Evolutionary conservation across 2,888 invertebrate species (phyloP), one percentile per base, ranked within the genome.

Genomic region (Mesoligia furuncula): DNA sequence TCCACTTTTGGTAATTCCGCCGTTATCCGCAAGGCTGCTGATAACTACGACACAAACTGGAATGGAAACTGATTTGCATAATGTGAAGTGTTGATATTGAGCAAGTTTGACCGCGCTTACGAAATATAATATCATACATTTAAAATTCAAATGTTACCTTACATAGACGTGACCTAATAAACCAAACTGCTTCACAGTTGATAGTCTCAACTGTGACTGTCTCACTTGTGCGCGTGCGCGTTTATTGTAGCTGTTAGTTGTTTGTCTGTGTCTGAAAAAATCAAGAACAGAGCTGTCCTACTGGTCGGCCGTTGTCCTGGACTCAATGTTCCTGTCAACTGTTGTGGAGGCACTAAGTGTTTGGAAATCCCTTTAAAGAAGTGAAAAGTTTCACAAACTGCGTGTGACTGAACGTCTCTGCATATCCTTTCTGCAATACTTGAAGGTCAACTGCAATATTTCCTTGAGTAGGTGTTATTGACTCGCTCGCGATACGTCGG

Each of bases 51-150:
- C 73, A 73, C 39, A 54, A 70, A 67, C 82, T 66, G 51, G 68
- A 84, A 77, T 71, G 75, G 79, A 68, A 59, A 74, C 76, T 62
- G 36, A 85, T 88, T 88, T 79, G 80, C 88, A 87, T 88, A 88
- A 85, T 84, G 70, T 83, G 39, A 68, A 85, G 71, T 76, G 68
- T 62, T 62, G 61, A 54, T 74, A 73, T 88, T 87, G 77, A 81
- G 87, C 81, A 85, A 87, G 77, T 70, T 45, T 73, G 75, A 77
- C 75, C 81, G 75, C 78, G 77, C 74, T 87, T 88, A 77, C 81
- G 61, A 87, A 88, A 88, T 81, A 75, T 85, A 48, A 88, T 87
- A 79, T 87, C 73, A 67, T 70, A 69, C 36, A 81, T 81, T 88
- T 83, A 66, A 83, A 75, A 79, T 86, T 71, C 68, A 83, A 79